Base-by-base conservation (phyloP, 2,797 vertebrate genomes). In the Rhinichthys osculus region DNA sequence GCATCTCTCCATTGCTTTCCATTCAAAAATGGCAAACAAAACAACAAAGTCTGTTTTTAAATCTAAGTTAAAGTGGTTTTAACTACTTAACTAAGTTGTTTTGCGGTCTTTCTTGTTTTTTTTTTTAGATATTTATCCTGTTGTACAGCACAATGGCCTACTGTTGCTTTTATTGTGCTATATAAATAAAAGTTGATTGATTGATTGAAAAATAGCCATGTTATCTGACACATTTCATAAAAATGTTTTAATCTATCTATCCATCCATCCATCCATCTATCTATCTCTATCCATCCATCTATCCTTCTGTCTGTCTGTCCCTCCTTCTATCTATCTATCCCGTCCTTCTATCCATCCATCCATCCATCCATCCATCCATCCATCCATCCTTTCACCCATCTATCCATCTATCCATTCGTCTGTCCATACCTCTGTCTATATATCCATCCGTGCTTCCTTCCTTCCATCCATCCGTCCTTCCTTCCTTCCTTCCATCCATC, bases 361-460 rank as follows among this genome's bases (percentile, higher is more conserved):
- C 4, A 0, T 19, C 5, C 0, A 7, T 7, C 50, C 5, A 19
- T 17, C 47, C 2, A 2, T 50, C 16, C 1, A 19, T 19, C 50
- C 2, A 5, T 8, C 17, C 0, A 27, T 27, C 27, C 27, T 27
- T 27, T 27, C 27, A 27, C 27, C 16, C 1, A 19, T 19, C 50
- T 0, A 5, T 8, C 17, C 0, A 52, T 19, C 42, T 0, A 44
- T 44, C 42, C 3, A 3, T 13, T 11, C 2, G 2, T 42, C 13
- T 3, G 1, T 47, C 19, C 7, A 0, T 23, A 19, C 13, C 0
- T 54, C 19, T 0, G 5, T 54, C 19, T 0, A 3, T 23, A 19
- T 0, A 9, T 57, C 21, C 1, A 0, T 57, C 54, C 0, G 0
- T 57, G 3, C 0, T 0, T 5, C 3, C 7, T 0, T 7, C 62